Conservation (phyloP, 1,140 invertebrate species). For the Penaeus japonicus region DNA sequence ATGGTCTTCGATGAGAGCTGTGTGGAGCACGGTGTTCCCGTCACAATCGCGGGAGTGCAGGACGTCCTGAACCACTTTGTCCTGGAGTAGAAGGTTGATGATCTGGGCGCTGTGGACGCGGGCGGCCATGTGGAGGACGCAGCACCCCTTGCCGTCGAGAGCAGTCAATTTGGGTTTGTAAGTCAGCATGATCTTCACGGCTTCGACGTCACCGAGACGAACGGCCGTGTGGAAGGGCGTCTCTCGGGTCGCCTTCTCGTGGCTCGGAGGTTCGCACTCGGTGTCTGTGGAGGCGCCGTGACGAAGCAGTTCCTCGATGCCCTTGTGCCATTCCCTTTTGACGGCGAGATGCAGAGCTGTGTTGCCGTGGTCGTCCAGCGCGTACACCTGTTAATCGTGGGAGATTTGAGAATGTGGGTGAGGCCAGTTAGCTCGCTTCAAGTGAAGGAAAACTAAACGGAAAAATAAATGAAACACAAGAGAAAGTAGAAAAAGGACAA, state of each 20-base stretch:
- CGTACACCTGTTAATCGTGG: not conserved
- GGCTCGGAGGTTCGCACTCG: not conserved
- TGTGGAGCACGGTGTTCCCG: not conserved
- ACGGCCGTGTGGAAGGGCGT: not conserved
- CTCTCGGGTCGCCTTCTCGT: not conserved
- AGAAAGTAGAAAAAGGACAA: too few species aligned
- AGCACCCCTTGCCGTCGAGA: not conserved
- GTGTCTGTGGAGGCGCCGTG: conserved; percentile 22
- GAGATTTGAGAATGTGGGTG: too few species aligned
- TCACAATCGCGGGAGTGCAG: not conserved
- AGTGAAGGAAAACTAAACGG: too few species aligned
- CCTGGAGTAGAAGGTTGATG: not conserved
- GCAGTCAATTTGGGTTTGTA: not conserved
- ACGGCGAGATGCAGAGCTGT: not conserved
- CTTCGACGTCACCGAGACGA: not conserved
- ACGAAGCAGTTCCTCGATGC: not conserved
- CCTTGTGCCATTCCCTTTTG: not conserved
- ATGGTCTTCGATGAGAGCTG: not conserved
- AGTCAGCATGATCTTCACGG: not conserved
- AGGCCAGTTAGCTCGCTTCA: too few species aligned
- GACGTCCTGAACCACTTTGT: not conserved
- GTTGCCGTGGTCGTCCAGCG: not conserved
- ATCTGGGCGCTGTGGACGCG: not conserved
- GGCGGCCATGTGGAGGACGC: not conserved
- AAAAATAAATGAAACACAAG: too few species aligned